Conservation (phyloP, 2,113 vertebrate species). For the Taxidea taxus region DNA sequence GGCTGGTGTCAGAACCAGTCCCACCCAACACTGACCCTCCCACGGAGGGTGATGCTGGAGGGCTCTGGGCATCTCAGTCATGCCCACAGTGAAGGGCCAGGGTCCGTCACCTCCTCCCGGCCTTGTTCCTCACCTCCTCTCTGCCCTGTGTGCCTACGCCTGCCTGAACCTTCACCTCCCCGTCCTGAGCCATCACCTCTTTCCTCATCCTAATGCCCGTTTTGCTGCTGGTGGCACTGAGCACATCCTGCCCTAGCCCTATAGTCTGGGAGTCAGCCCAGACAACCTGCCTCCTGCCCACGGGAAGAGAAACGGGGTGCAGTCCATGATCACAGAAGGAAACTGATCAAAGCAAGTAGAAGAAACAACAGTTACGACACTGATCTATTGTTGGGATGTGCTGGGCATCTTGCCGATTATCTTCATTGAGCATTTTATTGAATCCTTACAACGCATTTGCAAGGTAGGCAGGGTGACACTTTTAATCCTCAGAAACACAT, state of each 20-base stretch:
- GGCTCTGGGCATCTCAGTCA: background rate
- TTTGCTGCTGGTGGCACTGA: background rate
- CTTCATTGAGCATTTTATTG: background rate
- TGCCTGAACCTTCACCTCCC: background rate
- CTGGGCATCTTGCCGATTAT: background rate
- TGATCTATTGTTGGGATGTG: background rate
- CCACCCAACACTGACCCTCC: background rate
- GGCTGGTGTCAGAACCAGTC: background rate
- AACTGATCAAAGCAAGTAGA: background rate
- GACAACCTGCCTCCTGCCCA: background rate
- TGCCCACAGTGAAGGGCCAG: background rate
- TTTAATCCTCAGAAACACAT: background rate
- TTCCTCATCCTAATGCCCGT: background rate
- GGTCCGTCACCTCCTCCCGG: background rate
- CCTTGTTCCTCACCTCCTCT: background rate
- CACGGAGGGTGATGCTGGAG: fast-evolving
- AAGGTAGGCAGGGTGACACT: background rate
- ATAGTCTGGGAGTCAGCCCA: too few species aligned
- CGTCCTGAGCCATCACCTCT: background rate
- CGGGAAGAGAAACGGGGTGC: background rate
- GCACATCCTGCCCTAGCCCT: background rate
- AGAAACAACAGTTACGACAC: background rate
- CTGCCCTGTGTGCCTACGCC: background rate
- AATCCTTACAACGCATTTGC: background rate
- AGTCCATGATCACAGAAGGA: background rate